Conservation (phyloP, 2,797 vertebrate genomes). For the Onychomys torridus region DNA sequence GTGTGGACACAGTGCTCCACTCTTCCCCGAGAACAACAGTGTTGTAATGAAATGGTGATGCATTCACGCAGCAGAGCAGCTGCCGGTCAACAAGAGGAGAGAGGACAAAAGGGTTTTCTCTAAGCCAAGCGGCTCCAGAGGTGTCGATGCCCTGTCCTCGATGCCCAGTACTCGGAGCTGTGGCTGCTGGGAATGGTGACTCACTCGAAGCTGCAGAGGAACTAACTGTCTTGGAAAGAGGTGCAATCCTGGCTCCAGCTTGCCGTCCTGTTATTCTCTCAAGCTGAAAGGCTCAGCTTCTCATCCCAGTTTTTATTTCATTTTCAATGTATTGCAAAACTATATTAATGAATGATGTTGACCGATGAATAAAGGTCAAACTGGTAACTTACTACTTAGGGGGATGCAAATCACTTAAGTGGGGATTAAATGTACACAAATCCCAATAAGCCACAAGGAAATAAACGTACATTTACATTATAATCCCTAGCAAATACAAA, state of each 20-base stretch:
- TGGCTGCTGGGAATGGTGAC: background rate
- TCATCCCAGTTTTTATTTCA: background rate
- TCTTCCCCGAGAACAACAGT: background rate
- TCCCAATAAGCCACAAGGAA: background rate
- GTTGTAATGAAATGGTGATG: background rate
- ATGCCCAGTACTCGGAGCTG: background rate
- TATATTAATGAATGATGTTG: background rate
- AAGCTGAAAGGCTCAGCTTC: background rate
- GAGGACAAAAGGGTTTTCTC: slow-evolving; percentile 70
- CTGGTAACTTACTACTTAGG: background rate
- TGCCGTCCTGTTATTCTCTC: background rate
- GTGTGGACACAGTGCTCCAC: slow-evolving; percentile 49
- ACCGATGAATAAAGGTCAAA: background rate
- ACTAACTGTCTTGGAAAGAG: background rate
- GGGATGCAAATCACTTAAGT: slow-evolving; percentile 23
- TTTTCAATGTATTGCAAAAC: background rate
- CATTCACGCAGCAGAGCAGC: slow-evolving; percentile 70
- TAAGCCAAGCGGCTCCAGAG: background rate
- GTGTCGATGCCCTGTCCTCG: background rate
- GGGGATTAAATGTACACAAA: background rate
- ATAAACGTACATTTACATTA: background rate
- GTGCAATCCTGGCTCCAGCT: background rate
- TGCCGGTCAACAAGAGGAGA: slow-evolving; percentile 46
- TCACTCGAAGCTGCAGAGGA: background rate
- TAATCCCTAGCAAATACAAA: slow-evolving; percentile 11